phyloP scores from a whole-genome alignment of 2,113 vertebrate genomes.

The Rhipidura dahli region DNA sequence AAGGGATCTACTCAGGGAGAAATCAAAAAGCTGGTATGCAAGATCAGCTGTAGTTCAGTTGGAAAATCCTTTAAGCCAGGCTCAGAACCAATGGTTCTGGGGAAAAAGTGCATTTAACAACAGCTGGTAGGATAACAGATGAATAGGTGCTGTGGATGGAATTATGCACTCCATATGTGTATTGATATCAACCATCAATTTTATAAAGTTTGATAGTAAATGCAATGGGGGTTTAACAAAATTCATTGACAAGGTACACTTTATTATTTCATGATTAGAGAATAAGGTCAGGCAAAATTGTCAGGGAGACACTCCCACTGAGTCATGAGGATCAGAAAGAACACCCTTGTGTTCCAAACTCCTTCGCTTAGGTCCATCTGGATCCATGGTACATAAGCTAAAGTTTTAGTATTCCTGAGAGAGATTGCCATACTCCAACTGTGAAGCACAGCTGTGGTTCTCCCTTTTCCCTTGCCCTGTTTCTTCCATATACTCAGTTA shows the following conservation, averaged over 20 bases:
- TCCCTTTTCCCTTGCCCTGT: neutral
- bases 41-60: neutral
- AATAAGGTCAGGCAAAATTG: neutral
- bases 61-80: neutral
- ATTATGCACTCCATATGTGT: neutral
- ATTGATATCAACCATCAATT: neutral
- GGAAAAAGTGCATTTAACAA: neutral
- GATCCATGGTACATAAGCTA: neutral
- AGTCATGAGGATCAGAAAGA: neutral
- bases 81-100: neutral
- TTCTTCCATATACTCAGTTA: neutral
- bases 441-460: neutral
- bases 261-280: neutral
- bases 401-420: neutral
- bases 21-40: neutral
- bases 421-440: neutral
- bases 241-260: neutral
- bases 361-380: neutral
- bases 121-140: neutral
- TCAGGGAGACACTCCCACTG: neutral
- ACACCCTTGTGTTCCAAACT: neutral
- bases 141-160: neutral
- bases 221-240: neutral
- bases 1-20: neutral
- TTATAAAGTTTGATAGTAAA: neutral